phyloP scores from a whole-genome alignment of 2,888 invertebrate species.

The Machimus atricapillus region DNA sequence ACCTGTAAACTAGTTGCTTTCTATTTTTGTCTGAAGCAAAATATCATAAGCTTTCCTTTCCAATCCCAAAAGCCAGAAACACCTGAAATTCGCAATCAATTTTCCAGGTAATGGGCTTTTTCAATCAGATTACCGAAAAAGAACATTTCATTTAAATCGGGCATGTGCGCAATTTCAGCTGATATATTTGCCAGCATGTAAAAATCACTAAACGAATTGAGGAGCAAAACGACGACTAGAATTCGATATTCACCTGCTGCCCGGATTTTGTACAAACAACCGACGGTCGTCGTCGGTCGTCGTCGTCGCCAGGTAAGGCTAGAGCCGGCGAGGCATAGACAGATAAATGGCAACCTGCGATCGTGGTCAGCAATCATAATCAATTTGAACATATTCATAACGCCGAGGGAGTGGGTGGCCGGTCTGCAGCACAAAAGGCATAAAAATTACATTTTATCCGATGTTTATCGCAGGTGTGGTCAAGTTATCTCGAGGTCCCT shows the following conservation, averaged over 20 bases:
- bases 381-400: conserved; percentile 47
- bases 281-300: background rate
- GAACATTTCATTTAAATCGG: background rate
- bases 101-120: background rate
- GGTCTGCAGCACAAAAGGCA: conserved; percentile 28
- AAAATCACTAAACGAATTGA: background rate
- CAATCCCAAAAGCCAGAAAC: background rate
- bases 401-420: conserved; percentile 43
- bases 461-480: conserved; percentile 47
- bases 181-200: background rate
- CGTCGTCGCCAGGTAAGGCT: conserved; percentile 3
- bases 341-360: conserved; percentile 43
- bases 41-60: background rate
- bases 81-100: background rate
- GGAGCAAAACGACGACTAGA: background rate
- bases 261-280: conserved; percentile 14
- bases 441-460: conserved; percentile 42
- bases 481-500: conserved; percentile 30
- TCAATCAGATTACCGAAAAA: background rate
- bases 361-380: conserved; percentile 45
- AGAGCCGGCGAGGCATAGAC: conserved; percentile 4
- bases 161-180: background rate
- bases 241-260: conserved; percentile 32
- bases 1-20: background rate
- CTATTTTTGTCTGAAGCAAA: background rate